Evolutionary conservation across 2,797 vertebrate genomes (phyloP).

Genomic region (Odontamblyopus rebecca): DNA sequence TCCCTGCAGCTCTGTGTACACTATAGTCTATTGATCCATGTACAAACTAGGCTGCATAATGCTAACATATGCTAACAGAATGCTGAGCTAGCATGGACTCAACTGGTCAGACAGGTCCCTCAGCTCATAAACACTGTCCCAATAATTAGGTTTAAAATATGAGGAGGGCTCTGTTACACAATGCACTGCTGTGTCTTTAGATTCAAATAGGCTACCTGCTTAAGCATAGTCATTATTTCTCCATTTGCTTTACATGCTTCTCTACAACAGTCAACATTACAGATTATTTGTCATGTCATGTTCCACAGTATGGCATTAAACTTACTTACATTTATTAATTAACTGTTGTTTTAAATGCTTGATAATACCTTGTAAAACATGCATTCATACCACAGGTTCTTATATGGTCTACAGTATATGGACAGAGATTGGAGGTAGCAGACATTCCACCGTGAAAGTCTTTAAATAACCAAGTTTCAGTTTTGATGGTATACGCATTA

Average conservation of each 20-base stretch:
- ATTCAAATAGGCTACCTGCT: too few relatives aligned
- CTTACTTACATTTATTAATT: too few relatives aligned
- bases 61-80: conserved; percentile 16
- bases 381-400: too few relatives aligned
- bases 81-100: conserved; percentile 18
- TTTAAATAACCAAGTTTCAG: too few relatives aligned
- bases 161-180: neutral
- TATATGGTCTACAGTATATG: too few relatives aligned
- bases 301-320: neutral
- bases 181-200: too few relatives aligned
- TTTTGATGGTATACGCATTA: too few relatives aligned
- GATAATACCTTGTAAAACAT: too few relatives aligned
- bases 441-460: too few relatives aligned
- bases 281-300: neutral
- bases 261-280: conserved; percentile 11
- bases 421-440: too few relatives aligned
- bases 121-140: conserved; percentile 17
- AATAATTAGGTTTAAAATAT: neutral
- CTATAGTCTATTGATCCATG: neutral
- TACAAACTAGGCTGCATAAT: neutral
- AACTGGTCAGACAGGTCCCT: conserved; percentile 10
- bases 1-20: neutral
- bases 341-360: too few relatives aligned
- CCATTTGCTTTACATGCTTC: neutral
- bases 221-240: neutral